These are phyloP conservation scores for Meleagris gallopavo DNA, from an alignment of 2,113 vertebrate genomes.

Conservation along the genomic window DNA sequence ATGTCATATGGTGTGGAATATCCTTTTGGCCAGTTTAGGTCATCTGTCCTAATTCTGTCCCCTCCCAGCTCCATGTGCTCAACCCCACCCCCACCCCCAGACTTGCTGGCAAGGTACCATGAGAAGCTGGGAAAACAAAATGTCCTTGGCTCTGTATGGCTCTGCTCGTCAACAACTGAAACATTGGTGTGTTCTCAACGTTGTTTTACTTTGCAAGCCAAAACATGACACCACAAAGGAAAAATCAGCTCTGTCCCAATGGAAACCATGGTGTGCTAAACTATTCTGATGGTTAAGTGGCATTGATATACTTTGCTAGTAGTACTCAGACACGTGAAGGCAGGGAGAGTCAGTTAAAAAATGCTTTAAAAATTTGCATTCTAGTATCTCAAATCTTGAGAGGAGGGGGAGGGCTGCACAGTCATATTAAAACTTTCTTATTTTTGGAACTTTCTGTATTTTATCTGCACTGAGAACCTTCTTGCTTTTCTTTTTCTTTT, in stretches of 20 bases:
- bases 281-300: not conserved
- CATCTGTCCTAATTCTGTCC: no score
- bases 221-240: not conserved
- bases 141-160: no score
- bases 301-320: not conserved
- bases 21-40: no score
- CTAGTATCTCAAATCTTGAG: not conserved
- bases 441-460: not conserved
- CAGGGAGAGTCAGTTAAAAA: not conserved
- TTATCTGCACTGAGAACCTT: not conserved
- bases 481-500: not conserved
- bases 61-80: no score
- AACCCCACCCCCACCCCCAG: no score
- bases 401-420: not conserved
- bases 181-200: not conserved
- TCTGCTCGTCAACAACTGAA: not conserved
- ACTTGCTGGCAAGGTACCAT: no score
- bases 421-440: constrained; percentile 18
- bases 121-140: no score
- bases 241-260: not conserved
- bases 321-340: not conserved
- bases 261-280: not conserved
- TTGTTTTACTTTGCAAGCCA: not conserved
- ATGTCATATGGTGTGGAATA: no score
- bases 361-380: not conserved